Conservation (phyloP, 2,113 vertebrate genomes). For the Polypterus bichir region DNA sequence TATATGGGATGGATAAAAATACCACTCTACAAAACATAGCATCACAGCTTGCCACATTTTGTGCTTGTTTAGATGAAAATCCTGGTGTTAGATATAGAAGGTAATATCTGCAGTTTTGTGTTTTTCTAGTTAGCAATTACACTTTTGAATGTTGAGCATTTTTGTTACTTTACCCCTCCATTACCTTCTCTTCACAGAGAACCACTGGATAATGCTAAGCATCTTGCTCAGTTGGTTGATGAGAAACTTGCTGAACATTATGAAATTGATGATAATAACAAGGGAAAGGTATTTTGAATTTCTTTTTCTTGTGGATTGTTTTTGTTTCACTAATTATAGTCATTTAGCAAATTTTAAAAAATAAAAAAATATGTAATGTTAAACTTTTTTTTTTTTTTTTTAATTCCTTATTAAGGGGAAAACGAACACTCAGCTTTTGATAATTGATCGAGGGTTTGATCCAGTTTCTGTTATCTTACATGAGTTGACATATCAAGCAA, state of each 20-base stretch:
- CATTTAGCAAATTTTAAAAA: too few relatives aligned
- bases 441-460: constrained; percentile 87
- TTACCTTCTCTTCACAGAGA: constrained; percentile 43
- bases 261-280: constrained; percentile 62
- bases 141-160: background rate
- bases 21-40: constrained; percentile 66
- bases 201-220: constrained; percentile 62
- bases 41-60: constrained; percentile 82
- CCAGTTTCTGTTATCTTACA: constrained; percentile 86
- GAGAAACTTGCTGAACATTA: constrained; percentile 69
- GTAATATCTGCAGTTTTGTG: constrained; percentile 30
- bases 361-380: too few relatives aligned
- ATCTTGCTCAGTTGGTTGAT: constrained; percentile 78
- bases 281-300: constrained; percentile 77
- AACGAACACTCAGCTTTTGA: constrained; percentile 84
- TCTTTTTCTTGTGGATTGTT: too few relatives aligned
- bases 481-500: constrained; percentile 95
- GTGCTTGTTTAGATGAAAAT: constrained; percentile 83
- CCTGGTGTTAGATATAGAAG: constrained; percentile 83
- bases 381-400: constrained; percentile 12
- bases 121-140: too few relatives aligned
- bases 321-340: too few relatives aligned
- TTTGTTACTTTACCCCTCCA: background rate
- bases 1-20: constrained; percentile 54
- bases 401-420: constrained; percentile 60